Conservation (phyloP, 2,888 invertebrate genomes). For the Catocala fraxini region DNA sequence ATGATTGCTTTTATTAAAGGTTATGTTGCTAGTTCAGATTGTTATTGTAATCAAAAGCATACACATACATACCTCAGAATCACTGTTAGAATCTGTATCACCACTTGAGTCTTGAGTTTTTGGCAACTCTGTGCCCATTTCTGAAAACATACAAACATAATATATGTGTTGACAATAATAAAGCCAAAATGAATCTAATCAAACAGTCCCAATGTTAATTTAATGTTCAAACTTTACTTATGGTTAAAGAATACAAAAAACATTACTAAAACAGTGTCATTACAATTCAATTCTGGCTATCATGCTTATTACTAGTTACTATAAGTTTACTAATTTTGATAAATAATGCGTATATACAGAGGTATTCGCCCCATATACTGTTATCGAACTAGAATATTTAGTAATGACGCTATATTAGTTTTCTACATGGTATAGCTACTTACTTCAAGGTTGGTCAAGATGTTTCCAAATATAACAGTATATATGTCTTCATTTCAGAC, state of each 20-base stretch:
- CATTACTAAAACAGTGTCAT: too few species aligned
- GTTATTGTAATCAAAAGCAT: background rate
- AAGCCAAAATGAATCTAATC: background rate
- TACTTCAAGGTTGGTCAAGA: conserved; percentile 87
- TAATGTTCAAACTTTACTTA: too few species aligned
- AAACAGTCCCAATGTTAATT: too few species aligned
- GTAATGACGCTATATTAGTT: conserved; percentile 50
- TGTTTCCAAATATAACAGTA: conserved; percentile 76
- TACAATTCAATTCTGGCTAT: too few species aligned
- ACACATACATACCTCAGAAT: conserved; percentile 83
- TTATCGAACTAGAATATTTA: conserved; percentile 25
- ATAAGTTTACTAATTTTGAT: background rate
- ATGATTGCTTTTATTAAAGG: too few species aligned
- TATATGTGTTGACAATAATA: background rate
- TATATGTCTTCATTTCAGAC: conserved; percentile 79
- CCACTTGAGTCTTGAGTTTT: conserved; percentile 85
- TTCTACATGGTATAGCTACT: conserved; percentile 65
- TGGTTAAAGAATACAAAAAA: too few species aligned
- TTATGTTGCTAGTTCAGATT: background rate
- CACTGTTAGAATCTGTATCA: conserved; percentile 88
- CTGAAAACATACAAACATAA: conserved; percentile 61
- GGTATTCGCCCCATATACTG: too few species aligned
- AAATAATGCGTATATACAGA: conserved; percentile 1
- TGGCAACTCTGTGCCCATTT: conserved; percentile 86
- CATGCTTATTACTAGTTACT: too few species aligned